Conservation (phyloP, 2,113 vertebrate genomes). For the Phodopus roborovskii region DNA sequence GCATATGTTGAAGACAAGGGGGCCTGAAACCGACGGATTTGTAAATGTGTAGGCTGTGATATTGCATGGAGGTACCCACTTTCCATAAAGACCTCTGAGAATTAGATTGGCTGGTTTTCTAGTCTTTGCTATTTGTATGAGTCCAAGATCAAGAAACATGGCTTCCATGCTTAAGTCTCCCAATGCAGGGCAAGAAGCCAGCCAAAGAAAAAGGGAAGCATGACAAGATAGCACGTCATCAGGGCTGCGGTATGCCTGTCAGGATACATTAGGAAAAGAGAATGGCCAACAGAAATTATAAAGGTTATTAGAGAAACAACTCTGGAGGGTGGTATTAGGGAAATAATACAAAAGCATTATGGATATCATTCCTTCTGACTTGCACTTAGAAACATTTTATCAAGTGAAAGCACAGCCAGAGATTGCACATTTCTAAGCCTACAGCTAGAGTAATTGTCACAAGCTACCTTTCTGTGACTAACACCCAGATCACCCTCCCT, state of each 20-base stretch:
- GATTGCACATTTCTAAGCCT: not conserved
- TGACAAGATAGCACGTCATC: not conserved
- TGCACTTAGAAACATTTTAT: not conserved
- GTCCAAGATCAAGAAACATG: not conserved
- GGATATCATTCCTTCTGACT: not conserved
- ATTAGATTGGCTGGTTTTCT: not conserved
- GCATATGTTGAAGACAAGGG: not conserved
- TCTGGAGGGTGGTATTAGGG: not conserved
- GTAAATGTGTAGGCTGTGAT: not conserved
- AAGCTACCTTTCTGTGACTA: not conserved
- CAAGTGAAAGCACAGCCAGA: not conserved
- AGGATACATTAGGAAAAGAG: not conserved
- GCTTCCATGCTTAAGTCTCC: not conserved
- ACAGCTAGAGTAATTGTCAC: not conserved
- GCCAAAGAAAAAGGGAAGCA: not conserved
- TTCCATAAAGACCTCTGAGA: not conserved
- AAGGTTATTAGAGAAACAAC: not conserved
- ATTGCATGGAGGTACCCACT: not conserved
- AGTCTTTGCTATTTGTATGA: not conserved
- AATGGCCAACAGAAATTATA: not conserved
- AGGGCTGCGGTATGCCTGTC: not conserved
- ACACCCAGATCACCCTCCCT: not conserved
- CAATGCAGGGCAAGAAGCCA: not conserved
- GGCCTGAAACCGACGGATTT: not conserved
- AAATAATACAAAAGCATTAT: not conserved